Evolutionary conservation across 2,797 vertebrate genomes (phyloP), one percentile per base, ranked within the genome.

Genomic region (Heteromormyrus szaboi): DNA sequence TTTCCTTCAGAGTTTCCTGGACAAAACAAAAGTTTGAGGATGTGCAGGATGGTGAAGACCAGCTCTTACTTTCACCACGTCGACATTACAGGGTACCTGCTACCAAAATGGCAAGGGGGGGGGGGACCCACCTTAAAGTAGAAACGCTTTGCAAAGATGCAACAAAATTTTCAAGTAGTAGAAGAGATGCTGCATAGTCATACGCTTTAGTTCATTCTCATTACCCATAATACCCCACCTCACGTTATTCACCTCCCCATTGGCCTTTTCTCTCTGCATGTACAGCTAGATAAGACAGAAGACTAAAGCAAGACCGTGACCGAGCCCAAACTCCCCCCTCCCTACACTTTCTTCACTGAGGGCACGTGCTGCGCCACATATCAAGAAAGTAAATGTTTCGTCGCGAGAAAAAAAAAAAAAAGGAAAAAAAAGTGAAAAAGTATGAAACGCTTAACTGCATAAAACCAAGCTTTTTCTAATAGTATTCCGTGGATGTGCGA

Each of bases 401-500:
- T 53, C 4, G 7, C 29, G 19, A 41, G 44, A 7, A 72, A 72
- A 19, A 33, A 76, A 29, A 65, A 53, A 62, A 87, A 72, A 87
- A 1, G 25, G 0, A 12, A n/a, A 25, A 85, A n/a, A 81, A 83
- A 51, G 41, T 14, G 41, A 85, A 62, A 62, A 62, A 59, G 17
- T 62, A 25, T 46, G 44, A 83, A 88, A 87, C 12, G 29, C 51
- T 54, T 50, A 33, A 84, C 50, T 33, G 76, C 93, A 93, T 93
- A 93, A 92, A 85, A 90, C 68, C 91, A 37, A 91, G 90, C 93
- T 93, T 94, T 86, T 95, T 94, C 68, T 95, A 94, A 94, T 93
- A 90, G 94, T 95, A 94, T 88, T 95, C 93, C 95, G 94, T 95
- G 94, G 94, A 95, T 95, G 94, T 95, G 94, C 94, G 93, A 93